Evolutionary conservation across 2,797 vertebrate species (phyloP), one percentile per base, ranked within the genome.

Genomic region (Sebastes melanostomus): DNA sequence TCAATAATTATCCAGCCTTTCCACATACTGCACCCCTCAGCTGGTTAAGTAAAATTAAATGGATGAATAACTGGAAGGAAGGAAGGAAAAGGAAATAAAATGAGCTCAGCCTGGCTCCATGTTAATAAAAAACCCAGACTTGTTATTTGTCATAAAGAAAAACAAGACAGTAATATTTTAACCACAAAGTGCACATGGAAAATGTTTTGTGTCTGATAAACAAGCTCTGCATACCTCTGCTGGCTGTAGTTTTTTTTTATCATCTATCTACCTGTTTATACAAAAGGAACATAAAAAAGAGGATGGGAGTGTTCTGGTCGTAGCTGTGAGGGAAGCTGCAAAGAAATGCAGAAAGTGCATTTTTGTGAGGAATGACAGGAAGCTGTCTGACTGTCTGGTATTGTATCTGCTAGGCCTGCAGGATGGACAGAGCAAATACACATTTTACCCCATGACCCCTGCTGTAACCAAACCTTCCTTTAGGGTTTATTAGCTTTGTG

Each of bases 331-430:
- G 75, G 65, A 82, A 77, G 60, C 80, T 46, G 16, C 18, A 75
- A 77, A 83, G 73, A 89, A 88, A 77, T 77, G 88, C 91, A 85
- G 71, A 84, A 68, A 79, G 59, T 79, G 86, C 85, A 42, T 83
- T 86, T 92, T 59, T 80, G 70, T 88, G 86, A 91, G 83, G 72
- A 86, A 86, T 85, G 86, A 84, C 80, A 30, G 89, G 89, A 93
- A 91, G 73, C 77, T 50, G 73, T 36, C 36, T 76, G 85, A 87
- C 80, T 42, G 78, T 24, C n/a, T 18, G 36, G 81, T 86, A 89
- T 85, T 88, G 84, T 91, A 83, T 85, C 82, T 72, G 83, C 61
- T 36, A 1, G 56, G n/a, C 36, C 78, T 78, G 80, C 82, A 84
- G 90, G 85, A 91, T 78, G 78, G 70, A 71, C 70, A 32, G 59